Evolutionary conservation across 2,113 vertebrate species (phyloP).

Genomic region (Athene noctua): DNA sequence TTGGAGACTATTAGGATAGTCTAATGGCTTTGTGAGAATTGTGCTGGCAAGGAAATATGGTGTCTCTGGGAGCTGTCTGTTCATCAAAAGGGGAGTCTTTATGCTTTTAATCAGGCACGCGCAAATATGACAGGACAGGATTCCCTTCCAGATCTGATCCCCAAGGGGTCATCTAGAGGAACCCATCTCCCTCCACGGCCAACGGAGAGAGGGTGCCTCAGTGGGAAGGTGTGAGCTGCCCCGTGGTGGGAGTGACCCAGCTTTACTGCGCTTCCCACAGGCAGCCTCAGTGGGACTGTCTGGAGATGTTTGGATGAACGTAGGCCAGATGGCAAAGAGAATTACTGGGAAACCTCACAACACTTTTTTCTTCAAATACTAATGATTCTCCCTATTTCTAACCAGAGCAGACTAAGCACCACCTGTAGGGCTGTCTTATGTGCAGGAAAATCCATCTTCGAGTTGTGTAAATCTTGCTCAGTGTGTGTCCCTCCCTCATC

Average conservation of each 20-base stretch:
- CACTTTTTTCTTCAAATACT: neutral
- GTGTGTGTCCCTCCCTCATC: neutral
- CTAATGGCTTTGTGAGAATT: neutral
- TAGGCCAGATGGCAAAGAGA: neutral
- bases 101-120: neutral
- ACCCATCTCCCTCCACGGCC: neutral
- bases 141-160: neutral
- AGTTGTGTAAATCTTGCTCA: neutral
- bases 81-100: neutral
- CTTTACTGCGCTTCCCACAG: neutral
- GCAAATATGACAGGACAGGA: neutral
- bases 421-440: neutral
- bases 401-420: neutral
- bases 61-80: neutral
- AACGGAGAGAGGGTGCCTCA: neutral
- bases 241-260: neutral
- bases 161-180: neutral
- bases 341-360: neutral
- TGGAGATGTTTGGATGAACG: neutral
- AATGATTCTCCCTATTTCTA: neutral
- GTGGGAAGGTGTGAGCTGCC: neutral
- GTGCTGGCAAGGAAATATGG: rapidly evolving
- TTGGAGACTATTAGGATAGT: rapidly evolving
- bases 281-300: neutral
- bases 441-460: neutral